A percentile compares a stretch with the other conserved stretches of the same genome.
phyloP scores from a whole-genome alignment of 92 coral and sea anemone genomes.

The Heliopora coerulea region DNA sequence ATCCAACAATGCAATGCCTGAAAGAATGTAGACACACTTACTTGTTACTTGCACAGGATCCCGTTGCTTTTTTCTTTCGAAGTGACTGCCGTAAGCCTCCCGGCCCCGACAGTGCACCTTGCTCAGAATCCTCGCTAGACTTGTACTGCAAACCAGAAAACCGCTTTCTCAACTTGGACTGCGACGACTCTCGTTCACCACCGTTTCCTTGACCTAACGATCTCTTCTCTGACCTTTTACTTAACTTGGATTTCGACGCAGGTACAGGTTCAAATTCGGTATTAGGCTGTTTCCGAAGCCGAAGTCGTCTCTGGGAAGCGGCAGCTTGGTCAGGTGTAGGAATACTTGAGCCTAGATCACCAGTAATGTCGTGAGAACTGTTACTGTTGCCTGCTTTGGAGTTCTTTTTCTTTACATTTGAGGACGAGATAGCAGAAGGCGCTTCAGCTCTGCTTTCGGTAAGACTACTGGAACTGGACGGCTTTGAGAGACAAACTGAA shows the following conservation, averaged over 20 bases:
- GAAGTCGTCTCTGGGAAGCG: constrained; percentile 21
- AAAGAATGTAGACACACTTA: constrained; percentile 2
- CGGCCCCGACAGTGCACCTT: constrained; percentile 96
- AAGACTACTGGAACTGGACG: constrained; percentile 43
- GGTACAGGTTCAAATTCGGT: constrained; percentile 15
- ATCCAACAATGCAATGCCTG: background rate
- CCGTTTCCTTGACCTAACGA: constrained; percentile 12
- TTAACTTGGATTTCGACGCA: constrained; percentile 20
- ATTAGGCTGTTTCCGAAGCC: constrained; percentile 23
- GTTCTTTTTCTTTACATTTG: constrained; percentile 41
- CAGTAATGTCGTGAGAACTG: constrained; percentile 31
- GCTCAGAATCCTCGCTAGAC: constrained; percentile 38
- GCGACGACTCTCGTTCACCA: constrained; percentile 27
- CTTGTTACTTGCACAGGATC: constrained; percentile 99
- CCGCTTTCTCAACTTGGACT: constrained; percentile 27
- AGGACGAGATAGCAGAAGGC: constrained; percentile 22
- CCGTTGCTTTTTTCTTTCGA: constrained; percentile 96
- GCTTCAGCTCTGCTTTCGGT: constrained; percentile 42
- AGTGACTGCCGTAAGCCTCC: constrained; percentile 99
- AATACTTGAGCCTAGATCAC: constrained; percentile 25
- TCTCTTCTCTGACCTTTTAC: constrained; percentile 24
- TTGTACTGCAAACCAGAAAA: constrained; percentile 21
- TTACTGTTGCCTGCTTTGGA: constrained; percentile 30
- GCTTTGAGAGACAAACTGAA: constrained; percentile 59
- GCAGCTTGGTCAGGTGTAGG: constrained; percentile 27